Percentiles rank a stretch among this genome's conserved stretches.
Evolutionary conservation across 1,140 invertebrate genomes (phyloP).

Genomic region (Sycobia sp.): DNA sequence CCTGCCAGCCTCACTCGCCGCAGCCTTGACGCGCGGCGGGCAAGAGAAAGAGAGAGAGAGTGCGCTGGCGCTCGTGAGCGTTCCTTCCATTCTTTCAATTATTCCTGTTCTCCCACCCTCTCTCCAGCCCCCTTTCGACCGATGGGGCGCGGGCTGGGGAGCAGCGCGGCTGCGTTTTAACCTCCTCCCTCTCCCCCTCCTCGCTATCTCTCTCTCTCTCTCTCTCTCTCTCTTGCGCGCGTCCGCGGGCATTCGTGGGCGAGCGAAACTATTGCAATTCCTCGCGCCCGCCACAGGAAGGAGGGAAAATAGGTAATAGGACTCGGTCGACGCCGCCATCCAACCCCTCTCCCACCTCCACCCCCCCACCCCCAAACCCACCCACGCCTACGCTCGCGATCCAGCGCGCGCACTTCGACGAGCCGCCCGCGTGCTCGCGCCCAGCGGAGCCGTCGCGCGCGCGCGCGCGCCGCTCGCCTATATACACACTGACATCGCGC

Average conservation of each 20-base stretch:
- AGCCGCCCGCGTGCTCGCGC: conserved; percentile 4
- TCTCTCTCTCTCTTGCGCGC: too few species aligned
- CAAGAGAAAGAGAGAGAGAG: too few species aligned
- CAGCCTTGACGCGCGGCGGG: neutral
- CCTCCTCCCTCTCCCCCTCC: conserved; percentile 13
- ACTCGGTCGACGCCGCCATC: neutral
- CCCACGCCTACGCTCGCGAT: conserved; percentile 2
- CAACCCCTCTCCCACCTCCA: too few species aligned
- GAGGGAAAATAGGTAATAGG: neutral
- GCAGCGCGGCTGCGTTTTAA: conserved; percentile 16
- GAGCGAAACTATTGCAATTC: conserved; percentile 49
- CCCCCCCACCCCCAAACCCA: too few species aligned
- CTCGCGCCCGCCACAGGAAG: conserved; percentile 33
- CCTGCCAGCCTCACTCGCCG: neutral
- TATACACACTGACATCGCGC: conserved; percentile 56
- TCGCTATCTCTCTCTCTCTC: too few species aligned
- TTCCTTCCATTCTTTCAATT: conserved; percentile 36
- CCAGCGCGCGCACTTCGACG: conserved; percentile 14
- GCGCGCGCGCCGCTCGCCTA: too few species aligned
- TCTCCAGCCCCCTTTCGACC: conserved; percentile 25
- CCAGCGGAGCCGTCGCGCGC: too few species aligned
- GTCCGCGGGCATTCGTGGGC: too few species aligned
- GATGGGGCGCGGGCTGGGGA: conserved; percentile 8
- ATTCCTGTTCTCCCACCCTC: conserved; percentile 25
- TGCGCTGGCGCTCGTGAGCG: conserved; percentile 8